Base-by-base conservation (phyloP, 2,888 invertebrate genomes). In the Colletes collaris region DNA sequence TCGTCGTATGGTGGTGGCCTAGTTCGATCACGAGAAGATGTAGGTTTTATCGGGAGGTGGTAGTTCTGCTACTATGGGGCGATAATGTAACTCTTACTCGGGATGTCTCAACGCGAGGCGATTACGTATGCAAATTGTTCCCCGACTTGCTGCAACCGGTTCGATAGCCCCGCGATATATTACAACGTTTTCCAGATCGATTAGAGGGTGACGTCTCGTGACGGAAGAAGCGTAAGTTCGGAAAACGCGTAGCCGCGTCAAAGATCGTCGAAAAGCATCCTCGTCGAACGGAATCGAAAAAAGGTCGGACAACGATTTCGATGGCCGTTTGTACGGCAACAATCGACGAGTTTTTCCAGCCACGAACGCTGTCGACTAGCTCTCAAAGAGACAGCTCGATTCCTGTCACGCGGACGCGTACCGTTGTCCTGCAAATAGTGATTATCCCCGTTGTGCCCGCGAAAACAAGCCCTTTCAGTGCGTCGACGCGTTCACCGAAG, bases 371-470 rank as follows among this genome's bases (percentile, higher is more conserved):
- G 72, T 27, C 56, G 37, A 16, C 4, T 37, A 35, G 11, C 0
- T 65, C 40, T 7, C n/a, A 40, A 27, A 37, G 40, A 11, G 1
- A 40, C 37, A 50, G 35, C 46, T 73, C 62, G 37, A 63, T 53
- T 63, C 44, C 40, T 7, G 56, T 64, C 52, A 52, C 64, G 55
- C 53, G 55, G 16, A 27, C 55, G 5, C 37, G 37, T 10, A 46
- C 8, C 46, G 65, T 49, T 44, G 67, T n/a, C 5, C 35, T 53
- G 46, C 68, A 63, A 77, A 77, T 59, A 75, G 64, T 55, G 59
- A 75, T 64, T 53, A 68, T 68, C 49, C 68, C 58, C 19, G 74
- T 68, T 77, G 68, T 59, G 35, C 7, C 27, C 19, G 35, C 37
- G 46, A 16, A 58, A 16, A 63, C 74, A 16, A 63, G 8, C 58